phyloP scores from a whole-genome alignment of 2,797 vertebrate genomes.

The Oryzias dopingdopingensis region DNA sequence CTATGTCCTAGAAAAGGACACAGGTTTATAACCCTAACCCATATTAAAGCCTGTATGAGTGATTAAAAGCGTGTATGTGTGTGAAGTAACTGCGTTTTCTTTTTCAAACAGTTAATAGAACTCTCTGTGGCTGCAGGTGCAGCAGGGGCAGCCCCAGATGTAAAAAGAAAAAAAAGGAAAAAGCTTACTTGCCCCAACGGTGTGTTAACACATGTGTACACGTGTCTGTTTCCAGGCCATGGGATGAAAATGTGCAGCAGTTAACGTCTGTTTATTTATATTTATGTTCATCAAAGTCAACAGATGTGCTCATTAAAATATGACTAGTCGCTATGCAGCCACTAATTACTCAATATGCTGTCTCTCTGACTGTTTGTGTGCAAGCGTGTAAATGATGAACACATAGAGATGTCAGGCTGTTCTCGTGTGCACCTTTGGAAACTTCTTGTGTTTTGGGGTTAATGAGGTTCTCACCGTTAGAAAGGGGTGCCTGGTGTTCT shows the following conservation, averaged over 20 bases:
- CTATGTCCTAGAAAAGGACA: too few species aligned
- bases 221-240: slow-evolving; percentile 30
- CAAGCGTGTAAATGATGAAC: slow-evolving; percentile 9
- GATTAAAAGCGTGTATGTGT: slow-evolving; percentile 1
- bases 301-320: slow-evolving; percentile 52
- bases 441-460: slow-evolving; percentile 3
- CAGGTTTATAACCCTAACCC: too few species aligned
- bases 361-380: slow-evolving; percentile 3
- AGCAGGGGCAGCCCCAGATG: slow-evolving; percentile 49
- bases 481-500: slow-evolving; percentile 97
- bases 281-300: slow-evolving; percentile 43
- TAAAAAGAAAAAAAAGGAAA: slow-evolving; percentile 33
- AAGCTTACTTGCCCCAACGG: slow-evolving; percentile 39
- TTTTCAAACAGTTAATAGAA: slow-evolving; percentile 54
- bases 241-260: slow-evolving; percentile 59
- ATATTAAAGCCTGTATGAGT: too few species aligned
- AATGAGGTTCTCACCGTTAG: slow-evolving; percentile 87
- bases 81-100: slow-evolving; percentile 21
- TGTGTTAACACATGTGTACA: slow-evolving; percentile 11
- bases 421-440: neutral
- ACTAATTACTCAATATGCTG: slow-evolving; percentile 49
- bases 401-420: too few species aligned
- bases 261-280: slow-evolving; percentile 35
- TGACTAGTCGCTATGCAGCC: slow-evolving; percentile 37
- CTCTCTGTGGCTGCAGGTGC: slow-evolving; percentile 70